Base-by-base conservation (phyloP, 2,888 invertebrate species). In the Pseudeuparius sepicola region DNA sequence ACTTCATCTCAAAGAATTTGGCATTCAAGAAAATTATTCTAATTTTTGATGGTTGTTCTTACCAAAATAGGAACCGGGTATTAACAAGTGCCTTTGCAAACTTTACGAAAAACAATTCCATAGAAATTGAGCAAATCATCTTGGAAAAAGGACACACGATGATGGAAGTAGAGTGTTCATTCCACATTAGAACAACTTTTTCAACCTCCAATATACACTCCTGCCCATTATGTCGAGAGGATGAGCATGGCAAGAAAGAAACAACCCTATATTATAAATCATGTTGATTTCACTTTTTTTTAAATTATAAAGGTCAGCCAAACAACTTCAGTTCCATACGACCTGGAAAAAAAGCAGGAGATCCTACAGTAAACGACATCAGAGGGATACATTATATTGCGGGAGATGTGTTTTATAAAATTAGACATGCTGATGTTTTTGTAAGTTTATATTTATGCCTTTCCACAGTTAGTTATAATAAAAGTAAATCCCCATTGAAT, bases 31-130 rank as follows among this genome's bases (percentile, higher is more conserved):
- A 25, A 5, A 7, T 25, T 25, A 5, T 25, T 25, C 11, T 25
- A n/a, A 11, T 28, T 28, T 28, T n/a, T 10, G 28, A 28, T 28
- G 28, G 28, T 11, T 28, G 28, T 28, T 9, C 28, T 6, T 28
- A 28, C 14, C 28, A 28, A 13, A 28, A 28, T 11, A 11, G 12
- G n/a, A 14, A 28, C 13, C 12, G 5, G 14, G 14, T 28, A 13
- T 28, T 28, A 28, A 15, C 12, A 28, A 28, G 28, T 12, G 28
- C 28, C 14, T 14, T 28, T 6, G 12, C 13, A 13, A 15, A 28
- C 14, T 28, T 28, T 11, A 28, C 28, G n/a, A 14, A 13, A 11
- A 11, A 28, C 12, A 28, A 28, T 6, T 13, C 12, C 7, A 9
- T 28, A 5, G 14, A 11, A 28, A 13, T 28, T 28, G 28, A 28